phyloP scores from a whole-genome alignment of 2,888 invertebrate species.

The Lasioglossum lativentre region DNA sequence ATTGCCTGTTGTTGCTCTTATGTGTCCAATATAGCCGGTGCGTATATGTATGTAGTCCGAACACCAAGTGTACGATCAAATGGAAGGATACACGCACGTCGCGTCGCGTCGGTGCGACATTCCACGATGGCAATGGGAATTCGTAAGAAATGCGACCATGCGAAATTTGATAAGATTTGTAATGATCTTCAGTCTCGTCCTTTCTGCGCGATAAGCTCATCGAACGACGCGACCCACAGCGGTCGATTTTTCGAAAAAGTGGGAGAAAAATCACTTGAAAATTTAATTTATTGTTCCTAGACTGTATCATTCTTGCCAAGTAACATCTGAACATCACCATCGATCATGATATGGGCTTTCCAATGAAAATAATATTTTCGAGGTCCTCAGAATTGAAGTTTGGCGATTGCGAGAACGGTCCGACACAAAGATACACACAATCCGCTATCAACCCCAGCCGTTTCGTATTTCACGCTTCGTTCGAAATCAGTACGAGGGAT shows the following conservation, averaged over 20 bases:
- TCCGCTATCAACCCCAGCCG: background rate
- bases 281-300: background rate
- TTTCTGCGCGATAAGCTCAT: background rate
- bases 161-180: background rate
- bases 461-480: background rate
- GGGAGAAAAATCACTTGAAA: too few relatives aligned
- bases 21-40: background rate
- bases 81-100: too few relatives aligned
- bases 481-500: background rate
- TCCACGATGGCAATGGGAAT: background rate
- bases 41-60: background rate
- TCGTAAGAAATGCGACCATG: background rate
- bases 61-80: conserved; percentile 29
- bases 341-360: too few relatives aligned
- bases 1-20: conserved; percentile 13
- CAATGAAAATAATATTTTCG: background rate
- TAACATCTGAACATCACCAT: too few relatives aligned
- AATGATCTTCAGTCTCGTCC: background rate
- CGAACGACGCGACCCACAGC: too few relatives aligned
- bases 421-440: background rate
- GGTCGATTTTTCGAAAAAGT: too few relatives aligned
- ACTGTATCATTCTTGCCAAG: too few relatives aligned
- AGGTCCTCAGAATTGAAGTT: background rate
- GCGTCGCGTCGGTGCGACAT: background rate
- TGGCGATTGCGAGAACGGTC: too few relatives aligned